phyloP scores from a whole-genome alignment of 2,113 vertebrate genomes.

The Corythoichthys haematopterus region DNA sequence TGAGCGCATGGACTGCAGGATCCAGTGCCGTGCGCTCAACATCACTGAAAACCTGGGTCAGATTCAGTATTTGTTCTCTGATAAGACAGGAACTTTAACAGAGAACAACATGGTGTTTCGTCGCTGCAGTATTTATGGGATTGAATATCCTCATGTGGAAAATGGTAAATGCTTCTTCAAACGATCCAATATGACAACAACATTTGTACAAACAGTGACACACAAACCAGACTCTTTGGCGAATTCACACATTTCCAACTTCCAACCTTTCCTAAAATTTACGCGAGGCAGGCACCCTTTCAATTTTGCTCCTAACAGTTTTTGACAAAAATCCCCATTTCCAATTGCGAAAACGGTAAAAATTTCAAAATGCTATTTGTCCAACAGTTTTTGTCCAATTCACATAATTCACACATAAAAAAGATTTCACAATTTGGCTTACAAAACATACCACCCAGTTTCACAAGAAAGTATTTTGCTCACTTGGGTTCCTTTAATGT shows the following conservation, averaged over 20 bases:
- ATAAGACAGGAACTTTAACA: conserved; percentile 95
- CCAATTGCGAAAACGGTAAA: not conserved
- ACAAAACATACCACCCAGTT: too few relatives aligned
- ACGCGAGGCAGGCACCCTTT: too few relatives aligned
- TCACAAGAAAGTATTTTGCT: too few relatives aligned
- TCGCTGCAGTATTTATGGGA: conserved; percentile 87
- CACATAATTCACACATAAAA: too few relatives aligned
- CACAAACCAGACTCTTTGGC: too few relatives aligned
- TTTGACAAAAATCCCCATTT: not conserved
- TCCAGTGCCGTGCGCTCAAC: conserved; percentile 89
- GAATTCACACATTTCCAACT: too few relatives aligned
- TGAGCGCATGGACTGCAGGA: conserved; percentile 75
- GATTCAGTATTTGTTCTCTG: conserved; percentile 91
- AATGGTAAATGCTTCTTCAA: conserved; percentile 75
- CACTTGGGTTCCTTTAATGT: not conserved
- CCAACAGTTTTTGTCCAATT: too few relatives aligned
- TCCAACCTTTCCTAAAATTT: too few relatives aligned
- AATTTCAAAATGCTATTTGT: too few relatives aligned
- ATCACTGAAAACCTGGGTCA: conserved; percentile 93
- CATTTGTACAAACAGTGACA: not conserved
- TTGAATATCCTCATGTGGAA: conserved; percentile 87
- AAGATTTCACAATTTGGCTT: too few relatives aligned
- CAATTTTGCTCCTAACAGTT: too few relatives aligned
- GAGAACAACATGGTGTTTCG: conserved; percentile 97
- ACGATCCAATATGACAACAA: conserved; percentile 15